Evolutionary conservation across 92 coral and sea anemone genomes (phyloP), one percentile per base, ranked within the genome.

Genomic region (Porites rus): DNA sequence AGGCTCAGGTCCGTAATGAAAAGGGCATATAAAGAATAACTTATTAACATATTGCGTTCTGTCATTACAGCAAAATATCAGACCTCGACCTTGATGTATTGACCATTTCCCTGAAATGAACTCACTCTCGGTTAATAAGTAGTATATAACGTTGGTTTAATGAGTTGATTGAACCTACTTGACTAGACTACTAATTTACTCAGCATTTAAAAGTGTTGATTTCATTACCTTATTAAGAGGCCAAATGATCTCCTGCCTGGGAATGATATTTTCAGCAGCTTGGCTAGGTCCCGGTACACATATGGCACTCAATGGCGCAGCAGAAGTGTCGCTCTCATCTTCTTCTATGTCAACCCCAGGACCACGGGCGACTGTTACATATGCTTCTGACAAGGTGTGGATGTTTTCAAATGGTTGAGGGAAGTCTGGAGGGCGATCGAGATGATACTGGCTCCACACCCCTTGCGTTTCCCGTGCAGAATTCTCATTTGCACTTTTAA

Each of bases 351-450:
- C n/a, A 50, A 25, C 17, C 24, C 38, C 14, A 2, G 85, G 77
- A 4, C 85, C 66, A 53, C 74, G 50, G 18, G 77, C 3, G 24
- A 68, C 84, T 52, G 72, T 66, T 11, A 22, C 4, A 67, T 67
- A 4, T 38, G 46, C 46, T 38, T 38, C 72, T 21, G 72, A 22
- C 16, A 56, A 14, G 4, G 2, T 38, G 22, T 24, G 72, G 3
- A 1, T 46, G 10, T 67, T 46, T 67, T 22, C 38, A 10, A 21
- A 38, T 22, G 2, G 17, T 46, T 7, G 11, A 7, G 18, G 82
- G 28, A 10, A 8, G 38, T 81, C 91, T 53, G 91, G 87, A 8
- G 82, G 87, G 28, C 87, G 77, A 75, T 65, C 87, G 7, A 88
- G 71, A 51, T 88, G 87, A 66, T 74, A 81, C 25, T 74, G 76